phyloP scores from a whole-genome alignment of 2,113 vertebrate species.

The Capreolus pygargus region DNA sequence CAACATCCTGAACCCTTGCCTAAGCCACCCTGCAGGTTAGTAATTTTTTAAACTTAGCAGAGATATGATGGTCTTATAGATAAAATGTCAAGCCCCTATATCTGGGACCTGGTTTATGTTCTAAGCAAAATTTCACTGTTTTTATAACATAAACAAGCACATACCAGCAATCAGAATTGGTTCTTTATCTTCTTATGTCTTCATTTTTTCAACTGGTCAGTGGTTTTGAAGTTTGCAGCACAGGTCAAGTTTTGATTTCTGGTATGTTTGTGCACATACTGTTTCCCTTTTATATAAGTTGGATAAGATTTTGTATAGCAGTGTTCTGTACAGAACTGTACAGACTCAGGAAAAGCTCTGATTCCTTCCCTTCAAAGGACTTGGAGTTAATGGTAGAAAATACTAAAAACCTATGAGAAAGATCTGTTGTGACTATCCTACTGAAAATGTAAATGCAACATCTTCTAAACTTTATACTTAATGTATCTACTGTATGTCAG shows the following conservation, averaged over 20 bases:
- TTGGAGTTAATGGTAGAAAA: neutral
- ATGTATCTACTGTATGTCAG: neutral
- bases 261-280: slow-evolving; percentile 40
- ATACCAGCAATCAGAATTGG: slow-evolving; percentile 8
- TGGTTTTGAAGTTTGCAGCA: slow-evolving; percentile 43
- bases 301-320: slow-evolving; percentile 3
- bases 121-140: slow-evolving; percentile 23
- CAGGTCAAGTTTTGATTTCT: slow-evolving; percentile 29
- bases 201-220: slow-evolving; percentile 33
- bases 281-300: slow-evolving; percentile 1
- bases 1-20: neutral
- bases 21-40: neutral
- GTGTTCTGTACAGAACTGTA: neutral
- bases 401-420: neutral
- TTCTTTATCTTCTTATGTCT: slow-evolving; percentile 42
- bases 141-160: slow-evolving; percentile 27
- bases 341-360: slow-evolving; percentile 17
- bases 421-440: neutral
- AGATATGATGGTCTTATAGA: slow-evolving; percentile 43
- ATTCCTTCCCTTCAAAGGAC: slow-evolving; percentile 1
- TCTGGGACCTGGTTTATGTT: slow-evolving; percentile 43
- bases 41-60: slow-evolving; percentile 22
- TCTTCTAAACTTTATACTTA: neutral
- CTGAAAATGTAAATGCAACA: neutral
- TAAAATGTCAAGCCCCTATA: slow-evolving; percentile 44